These are phyloP conservation scores for Meteorus colon DNA, from an alignment of 2,888 invertebrate genomes.

Conservation along the genomic window DNA sequence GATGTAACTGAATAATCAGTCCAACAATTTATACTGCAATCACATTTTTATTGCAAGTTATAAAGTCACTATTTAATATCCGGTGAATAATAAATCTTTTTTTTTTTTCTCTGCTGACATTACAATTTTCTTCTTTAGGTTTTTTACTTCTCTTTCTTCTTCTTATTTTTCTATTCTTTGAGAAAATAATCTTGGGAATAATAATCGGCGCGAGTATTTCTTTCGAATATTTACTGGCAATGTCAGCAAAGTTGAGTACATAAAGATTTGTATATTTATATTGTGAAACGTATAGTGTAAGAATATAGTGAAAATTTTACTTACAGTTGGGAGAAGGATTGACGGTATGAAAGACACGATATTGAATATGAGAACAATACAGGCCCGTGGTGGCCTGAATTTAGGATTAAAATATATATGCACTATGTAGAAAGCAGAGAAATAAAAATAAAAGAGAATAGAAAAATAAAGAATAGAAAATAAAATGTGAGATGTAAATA, in stretches of 20 bases:
- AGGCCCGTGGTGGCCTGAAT: slow-evolving; percentile 36
- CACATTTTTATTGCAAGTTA: slow-evolving; percentile 3
- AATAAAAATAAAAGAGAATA: neutral
- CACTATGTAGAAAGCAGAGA: too few relatives aligned
- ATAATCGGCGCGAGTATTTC: slow-evolving; percentile 7
- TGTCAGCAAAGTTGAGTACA: neutral
- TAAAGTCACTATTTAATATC: slow-evolving; percentile 3
- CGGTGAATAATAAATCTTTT: slow-evolving; percentile 11
- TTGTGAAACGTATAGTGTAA: neutral
- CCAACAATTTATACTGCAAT: neutral
- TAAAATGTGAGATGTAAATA: slow-evolving; percentile 37
- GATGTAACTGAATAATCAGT: neutral
- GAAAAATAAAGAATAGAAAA: slow-evolving; percentile 22
- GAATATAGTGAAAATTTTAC: neutral
- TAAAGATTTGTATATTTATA: neutral
- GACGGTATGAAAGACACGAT: slow-evolving; percentile 29
- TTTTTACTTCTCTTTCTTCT: too few relatives aligned
- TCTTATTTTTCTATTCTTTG: neutral
- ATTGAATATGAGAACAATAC: slow-evolving; percentile 44
- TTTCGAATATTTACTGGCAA: slow-evolving; percentile 18
- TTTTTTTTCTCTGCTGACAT: slow-evolving; percentile 21
- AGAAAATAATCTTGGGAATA: slow-evolving; percentile 21
- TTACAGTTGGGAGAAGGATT: slow-evolving; percentile 12
- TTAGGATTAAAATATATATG: slow-evolving; percentile 21
- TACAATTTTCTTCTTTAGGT: neutral